Conservation (phyloP, 2,888 invertebrate species). For the Caradrina kadenii region DNA sequence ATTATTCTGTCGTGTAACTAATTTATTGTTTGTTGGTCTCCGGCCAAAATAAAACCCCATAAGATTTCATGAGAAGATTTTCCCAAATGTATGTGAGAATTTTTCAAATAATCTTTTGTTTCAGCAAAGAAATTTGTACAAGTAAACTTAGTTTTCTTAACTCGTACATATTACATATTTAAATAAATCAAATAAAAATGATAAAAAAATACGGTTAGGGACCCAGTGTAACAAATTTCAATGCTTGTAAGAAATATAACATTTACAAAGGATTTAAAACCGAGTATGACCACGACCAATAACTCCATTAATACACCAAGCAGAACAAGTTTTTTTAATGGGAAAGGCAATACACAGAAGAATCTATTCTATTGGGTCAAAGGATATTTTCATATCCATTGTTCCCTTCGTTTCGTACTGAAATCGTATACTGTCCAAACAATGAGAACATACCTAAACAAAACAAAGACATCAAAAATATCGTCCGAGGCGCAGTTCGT, state of each 20-base stretch:
- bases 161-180: too few relatives aligned
- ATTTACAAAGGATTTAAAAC: too few relatives aligned
- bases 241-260: too few relatives aligned
- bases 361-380: neutral
- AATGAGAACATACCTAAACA: neutral
- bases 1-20: conserved; percentile 24
- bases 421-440: conserved; percentile 8
- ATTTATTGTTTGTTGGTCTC: conserved; percentile 26
- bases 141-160: neutral
- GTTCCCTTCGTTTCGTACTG: neutral
- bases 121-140: neutral
- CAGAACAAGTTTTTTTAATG: too few relatives aligned
- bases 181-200: too few relatives aligned
- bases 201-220: too few relatives aligned
- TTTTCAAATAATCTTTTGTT: neutral
- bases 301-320: too few relatives aligned
- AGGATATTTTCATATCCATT: neutral
- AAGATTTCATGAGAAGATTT: conserved; percentile 9
- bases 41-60: conserved; percentile 17
- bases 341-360: too few relatives aligned
- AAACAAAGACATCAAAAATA: conserved; percentile 19
- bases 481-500: conserved; percentile 11
- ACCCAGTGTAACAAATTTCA: too few relatives aligned
- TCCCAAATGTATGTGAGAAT: neutral
- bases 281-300: too few relatives aligned